Evolutionary conservation across 2,113 vertebrate genomes (phyloP).

Genomic region (Corvus cornix): DNA sequence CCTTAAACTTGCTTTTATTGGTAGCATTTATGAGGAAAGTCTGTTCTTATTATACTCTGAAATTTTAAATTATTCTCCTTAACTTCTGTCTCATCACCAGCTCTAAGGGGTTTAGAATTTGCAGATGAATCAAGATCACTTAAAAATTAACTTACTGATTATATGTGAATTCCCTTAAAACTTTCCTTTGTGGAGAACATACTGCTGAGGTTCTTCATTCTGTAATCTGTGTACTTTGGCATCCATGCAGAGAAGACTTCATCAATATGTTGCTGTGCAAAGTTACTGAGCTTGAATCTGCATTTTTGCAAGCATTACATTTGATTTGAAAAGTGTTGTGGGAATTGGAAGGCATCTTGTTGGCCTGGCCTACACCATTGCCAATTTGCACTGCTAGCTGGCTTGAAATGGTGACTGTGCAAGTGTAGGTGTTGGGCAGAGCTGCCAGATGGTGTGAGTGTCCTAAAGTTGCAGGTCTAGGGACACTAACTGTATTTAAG

Average conservation of each 20-base stretch:
- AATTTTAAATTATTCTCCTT: not conserved
- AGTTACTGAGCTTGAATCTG: slow-evolving; percentile 28
- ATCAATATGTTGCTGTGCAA: not conserved
- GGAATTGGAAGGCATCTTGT: not conserved
- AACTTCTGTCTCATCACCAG: not conserved
- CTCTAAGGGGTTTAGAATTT: slow-evolving; percentile 11
- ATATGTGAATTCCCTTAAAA: not conserved
- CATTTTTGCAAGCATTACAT: slow-evolving; percentile 37
- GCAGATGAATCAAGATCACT: not conserved
- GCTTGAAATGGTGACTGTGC: not conserved
- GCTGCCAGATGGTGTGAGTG: not conserved
- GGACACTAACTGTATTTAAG: not conserved
- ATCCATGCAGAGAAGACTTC: not conserved
- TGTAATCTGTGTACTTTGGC: not conserved
- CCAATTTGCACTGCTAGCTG: not conserved
- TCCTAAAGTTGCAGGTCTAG: not conserved
- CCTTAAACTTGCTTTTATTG: not conserved
- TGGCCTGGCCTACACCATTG: not conserved
- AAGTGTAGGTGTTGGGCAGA: not conserved
- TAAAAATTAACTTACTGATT: not conserved
- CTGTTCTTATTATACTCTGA: not conserved
- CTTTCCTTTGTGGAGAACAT: not conserved
- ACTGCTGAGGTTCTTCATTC: not conserved
- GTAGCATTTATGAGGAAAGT: not conserved
- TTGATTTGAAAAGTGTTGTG: slow-evolving; percentile 46